Evolutionary conservation across 2,888 invertebrate genomes (phyloP), one percentile per base, ranked within the genome.

Genomic region (Dolichomitus sp.): DNA sequence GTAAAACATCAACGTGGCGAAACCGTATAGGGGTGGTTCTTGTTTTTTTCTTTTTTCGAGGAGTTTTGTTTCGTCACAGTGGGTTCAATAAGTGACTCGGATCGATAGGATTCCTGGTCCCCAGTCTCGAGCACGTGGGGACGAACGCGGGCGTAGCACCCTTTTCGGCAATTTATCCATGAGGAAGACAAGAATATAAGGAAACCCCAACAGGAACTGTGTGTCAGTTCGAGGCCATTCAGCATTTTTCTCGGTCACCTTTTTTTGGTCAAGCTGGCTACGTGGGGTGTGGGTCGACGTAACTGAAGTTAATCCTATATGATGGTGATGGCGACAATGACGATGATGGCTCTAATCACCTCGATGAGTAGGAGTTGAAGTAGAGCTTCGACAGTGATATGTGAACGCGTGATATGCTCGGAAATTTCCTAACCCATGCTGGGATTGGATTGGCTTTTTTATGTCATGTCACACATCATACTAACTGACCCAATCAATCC

Each of bases 311-410:
- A 40, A 70, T 57, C 70, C 57, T 37, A 48, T 4, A 61, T 68
- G 33, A 68, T 45, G 42, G 48, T 50, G 68, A 76, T 59, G 68
- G 33, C 40, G 48, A 65, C 37, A 37, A 40, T 45, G 33, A 70
- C 70, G 40, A 63, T 69, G 69, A 54, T 70, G 17, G 77, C 50
- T 63, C 42, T 76, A 76, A 63, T 69, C 40, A 63, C 50, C 30
- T 17, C 33, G 33, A 59, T 37, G 48, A 76, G 37, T 40, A 11
- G 48, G 12, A 66, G 42, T 14, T 9, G 37, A n/a, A 68, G 48
- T n/a, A 27, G 27, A 70, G 63, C 23, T 33, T 68, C 45, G 73
- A 69, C 77, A 77, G 77, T 77, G 77, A 77, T 69, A 52, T 69
- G 61, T 77, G 61, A 77, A 69, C 54, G 42, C 33, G 70, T 30